These are phyloP conservation scores for Zophobas atratus DNA, from an alignment of 1,140 invertebrate species.

Conservation along the genomic window DNA sequence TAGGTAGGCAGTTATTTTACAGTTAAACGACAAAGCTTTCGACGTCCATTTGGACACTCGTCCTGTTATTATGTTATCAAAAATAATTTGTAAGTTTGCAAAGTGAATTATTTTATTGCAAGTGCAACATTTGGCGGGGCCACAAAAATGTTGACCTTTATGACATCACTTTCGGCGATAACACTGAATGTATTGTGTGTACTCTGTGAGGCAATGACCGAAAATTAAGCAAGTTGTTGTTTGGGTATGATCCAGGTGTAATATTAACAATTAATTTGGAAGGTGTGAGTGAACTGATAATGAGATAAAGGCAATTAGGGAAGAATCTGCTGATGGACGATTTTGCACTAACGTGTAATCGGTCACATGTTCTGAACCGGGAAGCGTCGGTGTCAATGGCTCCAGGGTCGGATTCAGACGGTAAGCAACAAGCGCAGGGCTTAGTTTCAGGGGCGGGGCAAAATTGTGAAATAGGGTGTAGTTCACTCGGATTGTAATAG, in stretches of 20 bases:
- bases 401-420: too few species aligned
- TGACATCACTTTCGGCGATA: not conserved
- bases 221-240: not conserved
- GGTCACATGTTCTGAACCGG: constrained; percentile 14
- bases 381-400: not conserved
- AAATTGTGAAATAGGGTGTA: too few species aligned
- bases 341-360: constrained; percentile 17
- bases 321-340: not conserved
- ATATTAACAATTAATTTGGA: constrained; percentile 1
- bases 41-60: constrained; percentile 23
- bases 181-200: constrained; percentile 3
- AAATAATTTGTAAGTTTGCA: constrained; percentile 29
- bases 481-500: too few species aligned
- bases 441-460: too few species aligned
- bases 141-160: constrained; percentile 28
- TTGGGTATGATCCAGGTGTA: constrained; percentile 23
- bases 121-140: not conserved
- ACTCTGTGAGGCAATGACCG: constrained; percentile 21
- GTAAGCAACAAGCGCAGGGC: too few species aligned
- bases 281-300: constrained; percentile 11
- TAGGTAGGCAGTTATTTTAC: not conserved
- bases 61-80: constrained; percentile 14
- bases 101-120: not conserved
- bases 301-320: constrained; percentile 8
- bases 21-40: constrained; percentile 15